Base-by-base conservation (phyloP, 2,113 vertebrate species). In the Rhadina sibilatrix region DNA sequence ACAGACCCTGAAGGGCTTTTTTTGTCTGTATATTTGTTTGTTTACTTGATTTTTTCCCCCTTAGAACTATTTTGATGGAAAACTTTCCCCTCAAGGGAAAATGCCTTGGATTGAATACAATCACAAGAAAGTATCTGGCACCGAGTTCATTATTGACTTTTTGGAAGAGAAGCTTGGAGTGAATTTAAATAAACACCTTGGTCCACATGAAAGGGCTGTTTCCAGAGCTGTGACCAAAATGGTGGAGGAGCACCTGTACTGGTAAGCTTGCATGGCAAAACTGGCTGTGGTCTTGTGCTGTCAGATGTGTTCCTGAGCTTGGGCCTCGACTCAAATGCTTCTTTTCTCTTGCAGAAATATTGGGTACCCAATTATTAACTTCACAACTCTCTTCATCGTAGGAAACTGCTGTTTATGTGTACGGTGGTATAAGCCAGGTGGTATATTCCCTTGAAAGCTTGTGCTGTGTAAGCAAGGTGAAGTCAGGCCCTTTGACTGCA, bases 101-200 rank as follows among this genome's bases (percentile, higher is more conserved):
- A 99, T 99, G 99, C 99, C 99, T 71, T 99, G 99, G 99, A 99
- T 99, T 71, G 99, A 99, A 98, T 99, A 99, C 97, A 99, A 99
- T 96, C 98, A 99, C 64, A 97, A 99, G 97, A 98, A 99, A 81
- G 99, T 98, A 40, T 99, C 99, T 70, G 99, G 99, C 86, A 99
- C 99, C 2, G 99, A 99, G 97, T 99, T 99, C 95, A 99, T 99
- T 72, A 98, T 99, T 81, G 99, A 99, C 96, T 99, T 99, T 91
- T 97, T 99, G 98, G 99, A 99, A 97, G 99, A 99, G 97, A 99
- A 99, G 83, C 99, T 99, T 95, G 99, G 99, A 33, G 98, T 99
- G 94, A 99, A 99, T 97, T 98, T 99, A 91, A 99, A 99, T 96
- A 99, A 98, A 95, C 98, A 98, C 97, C 98, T 99, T 54, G 99